phyloP scores from a whole-genome alignment of 2,113 vertebrate genomes.

The Axis porcinus region DNA sequence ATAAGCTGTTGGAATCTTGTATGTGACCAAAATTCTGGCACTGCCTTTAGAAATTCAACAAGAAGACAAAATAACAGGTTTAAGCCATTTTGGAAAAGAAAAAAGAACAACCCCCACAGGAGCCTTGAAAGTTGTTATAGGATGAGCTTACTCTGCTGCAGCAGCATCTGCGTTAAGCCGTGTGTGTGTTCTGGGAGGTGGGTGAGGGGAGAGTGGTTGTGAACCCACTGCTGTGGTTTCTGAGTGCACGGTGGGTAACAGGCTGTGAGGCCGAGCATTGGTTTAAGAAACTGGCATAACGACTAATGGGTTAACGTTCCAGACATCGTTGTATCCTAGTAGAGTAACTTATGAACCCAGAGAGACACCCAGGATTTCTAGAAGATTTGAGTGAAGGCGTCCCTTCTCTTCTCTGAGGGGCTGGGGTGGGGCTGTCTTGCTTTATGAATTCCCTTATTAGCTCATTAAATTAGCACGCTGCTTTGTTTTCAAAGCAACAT shows the following conservation, averaged over 20 bases:
- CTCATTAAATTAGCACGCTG: not conserved
- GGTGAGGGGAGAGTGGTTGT: fast-evolving
- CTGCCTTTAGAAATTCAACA: not conserved
- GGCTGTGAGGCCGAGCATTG: not conserved
- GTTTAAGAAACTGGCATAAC: not conserved
- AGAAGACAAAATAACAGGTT: not conserved
- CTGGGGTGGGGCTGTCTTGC: not conserved
- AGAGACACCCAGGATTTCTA: not conserved
- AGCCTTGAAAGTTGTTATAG: not conserved
- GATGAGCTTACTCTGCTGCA: too few relatives aligned
- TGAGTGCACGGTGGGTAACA: fast-evolving
- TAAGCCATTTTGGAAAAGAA: not conserved
- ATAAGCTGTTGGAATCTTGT: not conserved
- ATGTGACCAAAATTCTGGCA: not conserved
- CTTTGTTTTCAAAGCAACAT: not conserved
- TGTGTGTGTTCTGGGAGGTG: fast-evolving
- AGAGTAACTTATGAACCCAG: not conserved
- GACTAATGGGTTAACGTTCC: not conserved
- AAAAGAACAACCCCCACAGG: not conserved
- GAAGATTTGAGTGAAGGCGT: not conserved
- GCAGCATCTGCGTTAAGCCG: not conserved
- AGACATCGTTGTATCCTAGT: not conserved
- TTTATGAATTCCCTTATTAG: not conserved
- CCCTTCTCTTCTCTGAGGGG: not conserved
- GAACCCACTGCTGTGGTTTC: fast-evolving